Evolutionary conservation across 2,113 vertebrate genomes (phyloP).

Genomic region (Scartelaos histophorus): DNA sequence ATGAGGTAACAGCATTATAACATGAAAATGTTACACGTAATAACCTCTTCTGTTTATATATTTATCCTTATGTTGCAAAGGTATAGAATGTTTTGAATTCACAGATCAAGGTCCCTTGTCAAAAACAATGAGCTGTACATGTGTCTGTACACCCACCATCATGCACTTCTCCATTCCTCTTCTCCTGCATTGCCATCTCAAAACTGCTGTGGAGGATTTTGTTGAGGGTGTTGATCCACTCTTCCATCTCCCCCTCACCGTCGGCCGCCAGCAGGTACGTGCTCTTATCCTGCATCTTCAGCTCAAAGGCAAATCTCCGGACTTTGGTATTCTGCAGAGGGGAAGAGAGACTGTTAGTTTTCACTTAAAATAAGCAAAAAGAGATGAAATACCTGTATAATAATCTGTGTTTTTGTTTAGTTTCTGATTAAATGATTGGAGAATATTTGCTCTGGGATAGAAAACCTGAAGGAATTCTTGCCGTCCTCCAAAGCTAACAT

Average conservation of each 20-base stretch:
- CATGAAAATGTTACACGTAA: too few species aligned
- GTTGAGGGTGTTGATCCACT: constrained; percentile 93
- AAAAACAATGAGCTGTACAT: too few species aligned
- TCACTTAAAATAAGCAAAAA: not conserved
- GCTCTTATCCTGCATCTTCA: constrained; percentile 99
- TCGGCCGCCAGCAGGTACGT: constrained; percentile 94
- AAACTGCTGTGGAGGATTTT: constrained; percentile 97
- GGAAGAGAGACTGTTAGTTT: not conserved
- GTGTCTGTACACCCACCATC: constrained; percentile 73
- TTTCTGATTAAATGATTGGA: constrained; percentile 10
- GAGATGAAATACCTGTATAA: not conserved
- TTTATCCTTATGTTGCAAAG: too few species aligned
- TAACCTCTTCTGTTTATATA: too few species aligned
- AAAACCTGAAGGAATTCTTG: constrained; percentile 51
- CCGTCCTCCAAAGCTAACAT: constrained; percentile 50
- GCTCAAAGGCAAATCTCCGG: constrained; percentile 92
- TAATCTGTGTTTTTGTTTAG: constrained; percentile 4
- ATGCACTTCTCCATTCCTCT: constrained; percentile 92
- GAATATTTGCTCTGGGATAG: constrained; percentile 31
- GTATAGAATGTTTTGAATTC: too few species aligned
- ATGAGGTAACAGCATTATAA: too few species aligned
- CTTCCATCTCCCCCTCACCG: constrained; percentile 94
- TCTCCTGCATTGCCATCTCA: constrained; percentile 97
- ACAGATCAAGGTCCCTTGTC: too few species aligned
- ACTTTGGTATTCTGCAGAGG: constrained; percentile 89